Evolutionary conservation across 2,888 invertebrate genomes (phyloP).

Genomic region (Rotaria macrura): DNA sequence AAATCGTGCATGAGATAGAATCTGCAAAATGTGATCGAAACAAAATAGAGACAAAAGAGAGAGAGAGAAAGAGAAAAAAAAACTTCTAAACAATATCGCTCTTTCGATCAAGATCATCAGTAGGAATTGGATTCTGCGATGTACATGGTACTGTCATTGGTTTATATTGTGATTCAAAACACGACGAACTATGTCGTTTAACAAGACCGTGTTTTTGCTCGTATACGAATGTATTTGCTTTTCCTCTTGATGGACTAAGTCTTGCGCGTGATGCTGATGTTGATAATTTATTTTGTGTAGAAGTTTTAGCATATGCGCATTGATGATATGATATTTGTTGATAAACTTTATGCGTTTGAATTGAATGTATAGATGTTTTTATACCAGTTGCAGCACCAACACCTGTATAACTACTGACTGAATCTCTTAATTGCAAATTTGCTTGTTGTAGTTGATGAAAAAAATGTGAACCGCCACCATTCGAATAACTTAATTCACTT

Average conservation of each 20-base stretch:
- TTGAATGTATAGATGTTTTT: neutral
- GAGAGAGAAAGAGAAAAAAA: neutral
- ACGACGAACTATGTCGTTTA: neutral
- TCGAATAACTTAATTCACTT: conserved; percentile 5
- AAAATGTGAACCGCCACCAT: neutral
- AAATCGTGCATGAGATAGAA: neutral
- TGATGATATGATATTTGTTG: neutral
- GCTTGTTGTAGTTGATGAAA: neutral
- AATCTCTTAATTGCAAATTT: neutral
- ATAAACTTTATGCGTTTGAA: neutral
- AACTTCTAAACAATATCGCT: neutral
- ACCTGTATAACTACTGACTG: neutral
- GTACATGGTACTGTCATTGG: neutral
- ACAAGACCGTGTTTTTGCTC: neutral
- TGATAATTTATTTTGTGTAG: neutral
- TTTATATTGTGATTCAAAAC: neutral
- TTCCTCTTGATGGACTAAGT: neutral
- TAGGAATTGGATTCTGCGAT: neutral
- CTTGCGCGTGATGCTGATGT: neutral
- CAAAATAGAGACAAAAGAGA: neutral
- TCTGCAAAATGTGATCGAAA: neutral
- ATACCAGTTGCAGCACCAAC: neutral
- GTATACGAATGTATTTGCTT: neutral
- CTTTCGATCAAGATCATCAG: neutral
- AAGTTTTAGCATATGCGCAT: neutral